Evolutionary conservation across 2,888 invertebrate genomes (phyloP).

Genomic region (Zygogramma bicolorata): DNA sequence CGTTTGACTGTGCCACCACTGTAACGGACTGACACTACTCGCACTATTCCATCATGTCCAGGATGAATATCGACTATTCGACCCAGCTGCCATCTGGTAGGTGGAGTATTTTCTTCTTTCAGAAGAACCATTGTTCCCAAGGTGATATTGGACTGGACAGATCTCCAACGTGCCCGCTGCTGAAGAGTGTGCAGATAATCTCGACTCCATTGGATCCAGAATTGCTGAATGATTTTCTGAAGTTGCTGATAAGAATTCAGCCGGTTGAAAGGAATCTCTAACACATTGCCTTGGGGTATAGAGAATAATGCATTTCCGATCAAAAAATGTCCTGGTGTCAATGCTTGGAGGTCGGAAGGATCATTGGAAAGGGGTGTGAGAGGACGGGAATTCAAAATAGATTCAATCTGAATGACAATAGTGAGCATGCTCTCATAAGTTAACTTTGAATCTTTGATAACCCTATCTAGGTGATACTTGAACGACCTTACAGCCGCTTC

Average conservation of each 20-base stretch:
- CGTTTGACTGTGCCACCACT: no score
- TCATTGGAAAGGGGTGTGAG: neutral
- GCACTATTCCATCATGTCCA: no score
- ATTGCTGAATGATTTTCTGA: conserved; percentile 15
- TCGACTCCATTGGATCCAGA: conserved; percentile 16
- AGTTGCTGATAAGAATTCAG: conserved; percentile 18
- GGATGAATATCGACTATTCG: no score
- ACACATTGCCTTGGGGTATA: conserved; percentile 11
- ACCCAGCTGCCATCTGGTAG: no score
- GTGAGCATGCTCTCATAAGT: conserved; percentile 16
- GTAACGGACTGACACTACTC: no score
- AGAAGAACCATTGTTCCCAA: no score
- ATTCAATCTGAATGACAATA: neutral
- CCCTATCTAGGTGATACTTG: conserved; percentile 13
- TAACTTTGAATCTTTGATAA: conserved; percentile 6
- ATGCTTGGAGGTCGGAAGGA: conserved; percentile 10
- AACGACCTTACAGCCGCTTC: conserved; percentile 24
- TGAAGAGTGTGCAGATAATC: conserved; percentile 5
- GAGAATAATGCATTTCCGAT: conserved; percentile 16
- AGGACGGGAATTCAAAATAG: conserved; percentile 24
- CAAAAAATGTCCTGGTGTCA: conserved; percentile 24
- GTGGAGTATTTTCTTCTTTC: no score
- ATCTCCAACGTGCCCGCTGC: no score
- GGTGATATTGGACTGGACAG: no score
- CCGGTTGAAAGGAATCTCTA: neutral